These are phyloP conservation scores for Galeopterus variegatus DNA, from an alignment of 2,113 vertebrate genomes.

Conservation along the genomic window DNA sequence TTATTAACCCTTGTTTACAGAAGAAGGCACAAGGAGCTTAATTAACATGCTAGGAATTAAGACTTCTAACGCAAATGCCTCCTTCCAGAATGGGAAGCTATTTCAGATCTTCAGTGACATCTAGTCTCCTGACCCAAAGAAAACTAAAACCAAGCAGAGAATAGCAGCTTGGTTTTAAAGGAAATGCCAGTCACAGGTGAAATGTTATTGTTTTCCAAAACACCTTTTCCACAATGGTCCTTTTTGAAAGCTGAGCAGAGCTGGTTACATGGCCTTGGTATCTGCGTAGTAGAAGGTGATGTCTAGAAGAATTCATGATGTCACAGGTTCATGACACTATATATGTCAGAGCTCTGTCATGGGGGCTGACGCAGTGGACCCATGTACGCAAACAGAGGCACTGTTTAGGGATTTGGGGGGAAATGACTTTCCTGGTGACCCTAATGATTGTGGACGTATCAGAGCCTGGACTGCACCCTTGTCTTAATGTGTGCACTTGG, in stretches of 20 bases:
- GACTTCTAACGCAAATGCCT: not conserved
- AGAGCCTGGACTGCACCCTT: not conserved
- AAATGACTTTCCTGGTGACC: not conserved
- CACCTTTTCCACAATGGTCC: not conserved
- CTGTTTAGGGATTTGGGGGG: not conserved
- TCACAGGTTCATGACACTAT: not conserved
- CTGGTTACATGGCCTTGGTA: not conserved
- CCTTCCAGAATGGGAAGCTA: not conserved
- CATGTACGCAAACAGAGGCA: not conserved
- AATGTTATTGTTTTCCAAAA: not conserved
- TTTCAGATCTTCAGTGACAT: not conserved
- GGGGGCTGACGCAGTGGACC: not conserved
- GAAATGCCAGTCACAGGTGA: not conserved
- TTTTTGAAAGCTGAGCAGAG: not conserved
- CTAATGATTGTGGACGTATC: not conserved
- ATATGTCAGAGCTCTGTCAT: not conserved
- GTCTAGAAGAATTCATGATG: conserved; percentile 25
- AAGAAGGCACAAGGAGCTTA: not conserved
- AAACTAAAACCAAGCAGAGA: conserved; percentile 35
- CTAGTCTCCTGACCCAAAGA: not conserved
- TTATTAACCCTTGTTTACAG: not conserved
- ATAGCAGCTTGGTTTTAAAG: not conserved
- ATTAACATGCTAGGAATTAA: not conserved
- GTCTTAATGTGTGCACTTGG: not conserved
- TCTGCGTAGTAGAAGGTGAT: not conserved